A percentile compares a stretch with the other conserved stretches of the same genome.
Conservation (phyloP, 2,888 invertebrate species). For the Cataglyphis livida region DNA sequence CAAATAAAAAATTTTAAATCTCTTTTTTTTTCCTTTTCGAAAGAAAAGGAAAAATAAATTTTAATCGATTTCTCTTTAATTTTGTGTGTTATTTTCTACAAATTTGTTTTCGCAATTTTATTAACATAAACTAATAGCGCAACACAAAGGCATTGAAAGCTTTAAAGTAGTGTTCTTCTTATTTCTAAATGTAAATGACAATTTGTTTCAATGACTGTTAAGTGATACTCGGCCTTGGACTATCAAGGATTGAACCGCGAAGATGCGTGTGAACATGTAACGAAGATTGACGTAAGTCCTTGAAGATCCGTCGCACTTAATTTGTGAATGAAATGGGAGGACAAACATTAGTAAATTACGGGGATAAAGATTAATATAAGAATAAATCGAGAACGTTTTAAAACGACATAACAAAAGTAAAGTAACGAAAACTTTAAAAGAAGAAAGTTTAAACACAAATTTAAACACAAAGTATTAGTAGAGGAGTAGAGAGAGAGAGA, state of each 20-base stretch:
- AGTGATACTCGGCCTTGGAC: slow-evolving; percentile 38
- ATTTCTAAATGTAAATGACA: slow-evolving; percentile 24
- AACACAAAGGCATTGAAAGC: slow-evolving; percentile 12
- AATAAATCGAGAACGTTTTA: neutral
- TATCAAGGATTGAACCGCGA: slow-evolving; percentile 12
- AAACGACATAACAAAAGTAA: neutral
- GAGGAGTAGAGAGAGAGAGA: neutral
- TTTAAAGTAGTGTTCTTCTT: slow-evolving; percentile 6
- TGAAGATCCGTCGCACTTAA: slow-evolving; percentile 2
- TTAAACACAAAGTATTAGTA: neutral
- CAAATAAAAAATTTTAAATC: neutral
- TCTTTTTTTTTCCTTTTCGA: neutral
- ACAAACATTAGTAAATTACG: neutral
- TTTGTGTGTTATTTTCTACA: neutral
- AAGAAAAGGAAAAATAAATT: neutral
- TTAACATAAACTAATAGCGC: neutral
- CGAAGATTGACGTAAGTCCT: slow-evolving; percentile 19
- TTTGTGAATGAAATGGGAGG: neutral
- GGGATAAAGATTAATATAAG: neutral
- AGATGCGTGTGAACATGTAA: slow-evolving; percentile 33
- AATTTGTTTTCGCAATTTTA: neutral
- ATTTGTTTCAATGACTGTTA: slow-evolving; percentile 48
- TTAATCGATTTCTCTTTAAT: neutral
- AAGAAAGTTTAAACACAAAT: slow-evolving; percentile 8
- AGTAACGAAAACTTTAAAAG: slow-evolving; percentile 1